Base-by-base conservation (phyloP, 1,140 invertebrate genomes). In the Drosophila ercepeae region DNA sequence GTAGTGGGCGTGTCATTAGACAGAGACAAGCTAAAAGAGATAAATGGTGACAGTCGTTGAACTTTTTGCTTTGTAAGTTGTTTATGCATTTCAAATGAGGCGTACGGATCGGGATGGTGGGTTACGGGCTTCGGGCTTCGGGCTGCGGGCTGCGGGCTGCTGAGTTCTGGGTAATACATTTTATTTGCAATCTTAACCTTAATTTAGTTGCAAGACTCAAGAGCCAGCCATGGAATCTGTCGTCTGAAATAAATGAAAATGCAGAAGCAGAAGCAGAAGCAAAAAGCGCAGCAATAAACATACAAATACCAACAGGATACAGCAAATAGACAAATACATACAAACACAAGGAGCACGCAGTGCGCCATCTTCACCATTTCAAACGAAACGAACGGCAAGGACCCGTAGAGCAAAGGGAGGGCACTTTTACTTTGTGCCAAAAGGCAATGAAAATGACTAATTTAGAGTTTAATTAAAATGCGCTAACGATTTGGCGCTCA, bases 181-280 rank as follows among this genome's bases (percentile, higher is more conserved):
- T 84, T 84, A 84, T 84, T 88, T 86, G 81, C 81, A 84, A 84
- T 84, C 81, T 84, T 84, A 86, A 84, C 82, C 81, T 84, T 84
- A 84, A 84, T 84, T 84, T 84, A 84, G 81, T 84, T 84, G 81
- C 73, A 54, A 81, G 61, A 77, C 76, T 88, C 67, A 44, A 86
- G 58, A 52, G 57, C 53, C 49, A 53, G 55, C 71, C 68, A 39
- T 54, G 55, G 67, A 70, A 79, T 81, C 82, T 79, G 81, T 86
- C 81, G 68, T 76, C 76, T 76, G 72, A 86, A 86, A 81, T 84
- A 73, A 84, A 86, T 86, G 81, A 77, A 86, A 84, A 76, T 86
- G 81, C 81, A 86, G 51, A 72, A 23, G 34, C 44, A 53, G 53
- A 19, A 19, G 36, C 11, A 19, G 9, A 16, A 23, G 75, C 78